Base-by-base conservation (phyloP, 2,888 invertebrate species). In the Standfussiana lucernea region DNA sequence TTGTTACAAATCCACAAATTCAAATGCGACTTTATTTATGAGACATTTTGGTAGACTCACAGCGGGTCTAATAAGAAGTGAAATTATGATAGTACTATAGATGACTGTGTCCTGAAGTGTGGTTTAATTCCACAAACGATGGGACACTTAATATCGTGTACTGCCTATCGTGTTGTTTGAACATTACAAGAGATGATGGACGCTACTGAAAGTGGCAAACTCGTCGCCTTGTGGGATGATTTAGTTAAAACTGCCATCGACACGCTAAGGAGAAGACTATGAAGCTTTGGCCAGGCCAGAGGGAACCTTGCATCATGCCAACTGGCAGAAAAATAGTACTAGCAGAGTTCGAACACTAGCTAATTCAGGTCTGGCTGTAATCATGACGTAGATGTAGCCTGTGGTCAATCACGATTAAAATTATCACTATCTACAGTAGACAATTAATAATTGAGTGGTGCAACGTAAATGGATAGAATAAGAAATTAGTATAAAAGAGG, bases 1-100 rank as follows among this genome's bases (percentile, higher is more conserved):
- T 32, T 32, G 21, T 65, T 56, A n/a, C 47, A 47, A 45, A 78
- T 67, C 40, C 40, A 28, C 15, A 32, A 72, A 72, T 42, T 72
- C 6, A 7, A 8, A 13, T 72, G 32, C 3, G 18, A 62, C 62
- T 62, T 64, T 18, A n/a, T 40, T 56, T 40, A 56, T 40, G 40
- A 28, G n/a, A 42, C 18, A n/a, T 18, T 64, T 61, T 37, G 37
- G 24, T 0, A 21, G 24, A 24, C 13, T 24, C 24, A 37, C 10
- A 40, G n/a, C 35, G 64, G 15, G 21, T 4, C 61, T 21, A 21
- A 32, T 32, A 32, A 35, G 10, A 61, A 10, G 10, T 32, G 1
- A 59, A 59, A 32, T 59, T 32, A 3, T 21, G 21, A 32, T 32
- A 59, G 18, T 32, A 59, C 59, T 18, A 15, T 21, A 32, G 15